A percentile compares a stretch with the other conserved stretches of the same genome.
These are phyloP conservation scores for Tangara arthus DNA, from an alignment of 2,797 vertebrate genomes.

Conservation along the genomic window DNA sequence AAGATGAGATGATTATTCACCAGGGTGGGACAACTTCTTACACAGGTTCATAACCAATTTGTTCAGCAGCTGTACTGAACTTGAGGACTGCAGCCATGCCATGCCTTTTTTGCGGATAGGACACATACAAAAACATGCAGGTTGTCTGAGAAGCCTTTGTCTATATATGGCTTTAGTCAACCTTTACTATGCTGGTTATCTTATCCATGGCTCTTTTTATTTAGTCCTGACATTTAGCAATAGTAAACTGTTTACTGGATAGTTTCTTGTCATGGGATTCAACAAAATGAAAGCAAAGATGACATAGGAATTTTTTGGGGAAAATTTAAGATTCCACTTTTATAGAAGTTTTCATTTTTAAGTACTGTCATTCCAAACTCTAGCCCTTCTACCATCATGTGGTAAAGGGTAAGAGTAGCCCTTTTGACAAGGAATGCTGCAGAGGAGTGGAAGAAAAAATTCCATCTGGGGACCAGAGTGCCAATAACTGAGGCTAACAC, in stretches of 20 bases:
- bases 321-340: not conserved
- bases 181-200: not conserved
- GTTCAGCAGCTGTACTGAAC: not conserved
- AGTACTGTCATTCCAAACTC: not conserved
- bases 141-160: not conserved
- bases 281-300: not conserved
- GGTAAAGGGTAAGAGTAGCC: not conserved
- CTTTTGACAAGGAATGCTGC: not conserved
- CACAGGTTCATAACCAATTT: not conserved
- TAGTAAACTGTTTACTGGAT: not conserved
- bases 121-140: not conserved
- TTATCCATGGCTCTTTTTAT: not conserved
- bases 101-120: not conserved
- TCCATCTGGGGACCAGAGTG: not conserved
- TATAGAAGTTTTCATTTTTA: not conserved
- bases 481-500: not conserved
- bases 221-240: not conserved
- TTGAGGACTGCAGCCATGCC: not conserved
- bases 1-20: not conserved
- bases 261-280: not conserved
- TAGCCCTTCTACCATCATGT: not conserved
- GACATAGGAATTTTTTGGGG: rapidly evolving
- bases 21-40: not conserved
- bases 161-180: not conserved
- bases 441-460: not conserved